Evolutionary conservation across 2,888 invertebrate genomes (phyloP).

Genomic region (Notodonta ziczac): DNA sequence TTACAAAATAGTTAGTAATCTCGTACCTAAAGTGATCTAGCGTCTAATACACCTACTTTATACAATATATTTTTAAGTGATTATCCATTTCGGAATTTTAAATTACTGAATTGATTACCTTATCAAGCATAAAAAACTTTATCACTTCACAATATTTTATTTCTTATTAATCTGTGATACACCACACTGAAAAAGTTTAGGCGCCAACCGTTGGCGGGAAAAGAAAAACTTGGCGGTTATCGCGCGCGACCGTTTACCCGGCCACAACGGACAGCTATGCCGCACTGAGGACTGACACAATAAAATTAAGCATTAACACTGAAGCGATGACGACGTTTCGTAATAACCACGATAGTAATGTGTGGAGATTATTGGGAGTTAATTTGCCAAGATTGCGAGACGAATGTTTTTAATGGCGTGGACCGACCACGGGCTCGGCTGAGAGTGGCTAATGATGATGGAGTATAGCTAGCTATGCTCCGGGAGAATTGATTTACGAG

Average conservation of each 20-base stretch:
- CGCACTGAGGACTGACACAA: slow-evolving; percentile 68
- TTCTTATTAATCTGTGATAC: slow-evolving; percentile 17
- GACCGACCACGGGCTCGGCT: slow-evolving; percentile 27
- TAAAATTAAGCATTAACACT: slow-evolving; percentile 65
- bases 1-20: no score
- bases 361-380: slow-evolving; percentile 58
- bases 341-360: slow-evolving; percentile 59
- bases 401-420: slow-evolving; percentile 52
- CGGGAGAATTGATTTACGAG: slow-evolving; percentile 3
- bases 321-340: slow-evolving; percentile 54
- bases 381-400: slow-evolving; percentile 65
- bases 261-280: slow-evolving; percentile 61
- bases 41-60: not conserved
- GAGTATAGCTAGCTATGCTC: slow-evolving; percentile 7
- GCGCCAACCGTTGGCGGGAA: slow-evolving; percentile 45
- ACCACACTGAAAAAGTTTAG: slow-evolving; percentile 26
- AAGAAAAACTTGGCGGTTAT: slow-evolving; percentile 42
- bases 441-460: slow-evolving; percentile 20
- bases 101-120: slow-evolving; percentile 25
- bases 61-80: not conserved
- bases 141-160: slow-evolving; percentile 17
- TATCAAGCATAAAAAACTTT: slow-evolving; percentile 10
- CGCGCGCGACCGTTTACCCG: slow-evolving; percentile 61
- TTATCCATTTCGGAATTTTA: not conserved
- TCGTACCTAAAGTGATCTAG: not conserved